Conservation (phyloP, 2,113 vertebrate species). For the Brachirus orientalis region DNA sequence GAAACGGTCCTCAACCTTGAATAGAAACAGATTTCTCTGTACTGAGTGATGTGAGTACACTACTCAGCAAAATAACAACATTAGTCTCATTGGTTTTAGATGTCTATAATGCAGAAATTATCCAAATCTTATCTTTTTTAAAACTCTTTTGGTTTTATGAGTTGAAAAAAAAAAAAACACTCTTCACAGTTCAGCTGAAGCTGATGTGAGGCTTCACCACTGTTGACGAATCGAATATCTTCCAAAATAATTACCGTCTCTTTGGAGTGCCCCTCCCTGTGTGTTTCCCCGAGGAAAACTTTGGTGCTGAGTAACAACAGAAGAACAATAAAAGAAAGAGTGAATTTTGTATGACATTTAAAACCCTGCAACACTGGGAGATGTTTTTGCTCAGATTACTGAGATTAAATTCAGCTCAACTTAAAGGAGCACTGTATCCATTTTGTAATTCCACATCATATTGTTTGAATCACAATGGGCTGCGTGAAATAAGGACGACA, state of each 20-base stretch:
- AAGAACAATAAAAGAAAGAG: constrained; percentile 11
- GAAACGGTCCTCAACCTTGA: too few species aligned
- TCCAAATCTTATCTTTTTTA: not conserved
- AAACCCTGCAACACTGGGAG: not conserved
- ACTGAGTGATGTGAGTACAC: too few species aligned
- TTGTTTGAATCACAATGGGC: too few species aligned
- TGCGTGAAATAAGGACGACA: too few species aligned
- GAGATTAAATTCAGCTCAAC: constrained; percentile 5
- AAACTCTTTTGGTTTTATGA: not conserved
- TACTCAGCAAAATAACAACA: too few species aligned
- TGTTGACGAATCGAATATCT: constrained; percentile 2
- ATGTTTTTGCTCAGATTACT: not conserved
- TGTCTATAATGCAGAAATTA: too few species aligned
- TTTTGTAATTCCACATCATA: too few species aligned
- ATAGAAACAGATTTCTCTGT: too few species aligned
- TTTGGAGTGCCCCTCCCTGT: constrained; percentile 12
- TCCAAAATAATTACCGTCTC: constrained; percentile 12
- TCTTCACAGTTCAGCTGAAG: too few species aligned
- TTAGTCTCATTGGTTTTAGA: too few species aligned
- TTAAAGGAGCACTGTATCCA: not conserved
- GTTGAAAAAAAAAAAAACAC: not conserved
- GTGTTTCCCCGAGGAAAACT: constrained; percentile 15
- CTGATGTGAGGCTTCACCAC: constrained; percentile 5
- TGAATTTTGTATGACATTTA: not conserved
- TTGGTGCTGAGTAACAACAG: constrained; percentile 8